Conservation (phyloP, 2,888 invertebrate species). For the Zhuqinia jingwanae region DNA sequence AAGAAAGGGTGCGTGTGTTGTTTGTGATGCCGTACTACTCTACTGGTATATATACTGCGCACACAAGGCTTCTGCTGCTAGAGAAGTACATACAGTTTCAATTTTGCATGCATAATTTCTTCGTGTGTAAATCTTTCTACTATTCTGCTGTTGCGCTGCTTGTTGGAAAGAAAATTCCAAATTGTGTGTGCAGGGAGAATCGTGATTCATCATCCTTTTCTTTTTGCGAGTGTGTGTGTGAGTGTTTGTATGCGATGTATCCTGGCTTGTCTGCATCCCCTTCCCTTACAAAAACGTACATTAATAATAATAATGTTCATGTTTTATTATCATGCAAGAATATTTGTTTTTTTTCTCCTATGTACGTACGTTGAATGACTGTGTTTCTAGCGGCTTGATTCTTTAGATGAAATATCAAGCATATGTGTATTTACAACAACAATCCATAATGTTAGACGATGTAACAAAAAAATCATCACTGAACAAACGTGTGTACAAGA, state of each 20-base stretch:
- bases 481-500: neutral
- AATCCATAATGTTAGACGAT: slow-evolving; percentile 16
- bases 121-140: neutral
- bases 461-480: slow-evolving; percentile 4
- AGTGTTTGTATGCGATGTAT: no score
- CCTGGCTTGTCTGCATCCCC: neutral
- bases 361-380: slow-evolving; percentile 12
- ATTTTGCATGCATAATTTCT: slow-evolving; percentile 59
- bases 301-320: slow-evolving; percentile 19
- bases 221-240: no score
- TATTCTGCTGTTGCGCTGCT: no score
- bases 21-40: slow-evolving; percentile 4
- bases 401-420: neutral
- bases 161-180: neutral
- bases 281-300: neutral
- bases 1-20: slow-evolving; percentile 28
- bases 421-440: neutral
- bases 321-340: slow-evolving; percentile 12
- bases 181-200: no score
- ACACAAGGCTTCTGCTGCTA: neutral
- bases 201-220: no score
- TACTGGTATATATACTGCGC: no score
- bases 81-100: slow-evolving; percentile 11
- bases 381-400: slow-evolving; percentile 11
- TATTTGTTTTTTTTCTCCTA: neutral